Conservation (phyloP, 2,113 vertebrate species). For the Siniperca knerii region DNA sequence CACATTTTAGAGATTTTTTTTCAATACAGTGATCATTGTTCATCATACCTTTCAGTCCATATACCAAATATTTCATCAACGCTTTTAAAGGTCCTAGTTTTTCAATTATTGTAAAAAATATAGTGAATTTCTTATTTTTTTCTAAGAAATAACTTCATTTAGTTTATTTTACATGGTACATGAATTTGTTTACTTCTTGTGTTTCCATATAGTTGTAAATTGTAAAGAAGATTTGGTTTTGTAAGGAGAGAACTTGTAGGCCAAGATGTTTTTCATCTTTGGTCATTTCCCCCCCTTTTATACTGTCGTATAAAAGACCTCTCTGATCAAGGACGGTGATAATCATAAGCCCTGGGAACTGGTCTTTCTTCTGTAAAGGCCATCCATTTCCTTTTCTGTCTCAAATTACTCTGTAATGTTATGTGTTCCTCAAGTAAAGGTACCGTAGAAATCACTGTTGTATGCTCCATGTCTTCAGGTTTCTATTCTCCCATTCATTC, state of each 20-base stretch:
- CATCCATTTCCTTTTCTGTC: conserved; percentile 21
- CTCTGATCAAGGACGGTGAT: conserved; percentile 22
- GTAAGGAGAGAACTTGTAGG: conserved; percentile 14
- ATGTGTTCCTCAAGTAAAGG: conserved; percentile 60
- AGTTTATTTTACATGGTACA: conserved; percentile 6
- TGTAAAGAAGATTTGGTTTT: conserved; percentile 28
- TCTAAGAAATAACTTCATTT: not conserved
- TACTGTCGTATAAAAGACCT: conserved; percentile 6
- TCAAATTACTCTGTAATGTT: conserved; percentile 16
- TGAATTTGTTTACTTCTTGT: conserved; percentile 17
- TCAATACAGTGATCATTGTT: not conserved
- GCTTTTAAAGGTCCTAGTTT: not conserved
- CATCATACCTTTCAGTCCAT: conserved; percentile 8
- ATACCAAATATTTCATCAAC: conserved; percentile 12
- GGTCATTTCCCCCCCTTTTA: conserved; percentile 22
- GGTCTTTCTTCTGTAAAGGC: conserved; percentile 44
- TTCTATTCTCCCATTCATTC: not conserved
- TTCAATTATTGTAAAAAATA: not conserved
- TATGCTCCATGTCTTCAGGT: not conserved
- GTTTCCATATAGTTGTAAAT: conserved; percentile 13
- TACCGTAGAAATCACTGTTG: conserved; percentile 20
- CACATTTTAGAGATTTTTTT: not conserved
- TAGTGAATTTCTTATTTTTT: conserved; percentile 19
- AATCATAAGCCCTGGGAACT: not conserved
- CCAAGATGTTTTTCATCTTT: conserved; percentile 1